Percentiles rank a stretch among this genome's conserved stretches.
Conservation (phyloP, 2,888 invertebrate species). For the Epinotia nisella region DNA sequence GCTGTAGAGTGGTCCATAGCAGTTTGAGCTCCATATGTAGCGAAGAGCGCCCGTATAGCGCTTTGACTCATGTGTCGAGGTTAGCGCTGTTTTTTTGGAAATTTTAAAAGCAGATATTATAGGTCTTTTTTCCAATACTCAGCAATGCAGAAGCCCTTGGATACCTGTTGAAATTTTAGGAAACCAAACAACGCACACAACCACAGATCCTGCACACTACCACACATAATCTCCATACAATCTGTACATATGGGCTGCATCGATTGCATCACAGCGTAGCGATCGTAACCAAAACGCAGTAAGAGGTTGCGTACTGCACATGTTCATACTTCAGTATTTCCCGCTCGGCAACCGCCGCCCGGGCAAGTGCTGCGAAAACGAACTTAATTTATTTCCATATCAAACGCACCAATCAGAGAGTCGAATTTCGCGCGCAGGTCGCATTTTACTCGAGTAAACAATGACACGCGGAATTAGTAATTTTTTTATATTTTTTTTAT, state of each 20-base stretch:
- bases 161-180: slow-evolving; percentile 11
- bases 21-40: no score
- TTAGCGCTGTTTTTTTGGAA: no score
- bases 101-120: no score
- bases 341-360: neutral
- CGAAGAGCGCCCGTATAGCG: no score
- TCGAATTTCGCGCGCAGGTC: neutral
- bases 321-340: neutral
- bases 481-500: neutral
- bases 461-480: slow-evolving; percentile 12
- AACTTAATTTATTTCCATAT: slow-evolving; percentile 29
- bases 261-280: slow-evolving; percentile 22
- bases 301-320: neutral
- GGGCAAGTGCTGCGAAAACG: slow-evolving; percentile 20
- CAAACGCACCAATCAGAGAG: slow-evolving; percentile 16
- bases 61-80: no score
- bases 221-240: slow-evolving; percentile 10
- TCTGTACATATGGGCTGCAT: slow-evolving; percentile 17
- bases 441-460: slow-evolving; percentile 16
- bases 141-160: neutral
- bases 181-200: slow-evolving; percentile 17
- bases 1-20: no score
- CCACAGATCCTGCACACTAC: slow-evolving; percentile 1
- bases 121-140: neutral
- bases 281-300: neutral